phyloP scores from a whole-genome alignment of 2,888 invertebrate species.

The Eudemis profundana region DNA sequence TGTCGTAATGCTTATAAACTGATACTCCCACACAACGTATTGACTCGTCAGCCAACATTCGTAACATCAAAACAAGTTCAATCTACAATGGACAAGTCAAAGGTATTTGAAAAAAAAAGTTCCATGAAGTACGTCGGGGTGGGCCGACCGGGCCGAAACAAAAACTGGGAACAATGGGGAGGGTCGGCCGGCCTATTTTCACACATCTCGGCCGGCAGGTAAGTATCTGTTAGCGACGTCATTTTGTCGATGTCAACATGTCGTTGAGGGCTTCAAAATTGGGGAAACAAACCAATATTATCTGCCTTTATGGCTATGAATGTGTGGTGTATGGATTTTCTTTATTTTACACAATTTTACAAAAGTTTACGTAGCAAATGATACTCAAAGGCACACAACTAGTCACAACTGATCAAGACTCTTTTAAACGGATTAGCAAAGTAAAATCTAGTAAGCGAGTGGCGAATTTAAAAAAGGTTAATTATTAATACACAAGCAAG shows the following conservation, averaged over 20 bases:
- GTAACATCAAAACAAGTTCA: slow-evolving; percentile 20
- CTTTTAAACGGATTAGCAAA: no score
- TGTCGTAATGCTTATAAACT: no score
- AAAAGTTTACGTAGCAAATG: no score
- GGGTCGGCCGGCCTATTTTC: slow-evolving; percentile 58
- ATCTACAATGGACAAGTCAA: slow-evolving; percentile 12
- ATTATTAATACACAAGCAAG: no score
- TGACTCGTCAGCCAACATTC: slow-evolving; percentile 5
- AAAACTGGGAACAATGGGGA: slow-evolving; percentile 63
- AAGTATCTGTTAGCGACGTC: slow-evolving; percentile 46
- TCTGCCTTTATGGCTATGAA: background rate
- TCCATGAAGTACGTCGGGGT: slow-evolving; percentile 43
- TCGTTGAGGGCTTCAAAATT: slow-evolving; percentile 1
- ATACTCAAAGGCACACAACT: no score
- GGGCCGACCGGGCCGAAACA: slow-evolving; percentile 61
- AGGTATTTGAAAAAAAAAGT: slow-evolving; percentile 22
- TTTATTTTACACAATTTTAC: no score
- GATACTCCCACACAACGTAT: background rate
- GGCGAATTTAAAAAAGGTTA: no score
- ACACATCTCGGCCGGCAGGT: slow-evolving; percentile 54
- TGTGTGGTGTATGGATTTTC: background rate
- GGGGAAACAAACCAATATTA: background rate
- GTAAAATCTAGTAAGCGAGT: no score
- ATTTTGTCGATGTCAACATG: slow-evolving; percentile 5
- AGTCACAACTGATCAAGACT: no score